Evolutionary conservation across 35 echinoderm and acorn worm genomes (phyloP).

Genomic region (Heliocidaris erythrogramma): DNA sequence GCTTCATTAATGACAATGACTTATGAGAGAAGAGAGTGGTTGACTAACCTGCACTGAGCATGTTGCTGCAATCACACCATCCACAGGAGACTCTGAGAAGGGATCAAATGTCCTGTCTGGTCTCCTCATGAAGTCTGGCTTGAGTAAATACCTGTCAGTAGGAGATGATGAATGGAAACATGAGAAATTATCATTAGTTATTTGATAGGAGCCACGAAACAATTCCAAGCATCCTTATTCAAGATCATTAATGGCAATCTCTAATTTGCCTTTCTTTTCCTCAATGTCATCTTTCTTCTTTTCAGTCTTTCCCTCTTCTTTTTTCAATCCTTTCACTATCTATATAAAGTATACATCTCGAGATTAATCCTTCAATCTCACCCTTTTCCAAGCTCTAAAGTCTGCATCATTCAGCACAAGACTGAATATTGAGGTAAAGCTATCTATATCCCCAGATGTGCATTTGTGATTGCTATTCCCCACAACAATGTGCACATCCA

Average conservation of each 20-base stretch:
- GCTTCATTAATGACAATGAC: slow-evolving; percentile 6
- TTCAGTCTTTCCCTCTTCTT: neutral
- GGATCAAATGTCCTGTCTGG: slow-evolving; percentile 98
- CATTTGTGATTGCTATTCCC: no score
- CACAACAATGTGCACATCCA: no score
- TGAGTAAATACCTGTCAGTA: slow-evolving; percentile 76
- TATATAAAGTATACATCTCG: neutral
- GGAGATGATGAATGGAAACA: neutral
- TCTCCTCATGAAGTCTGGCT: slow-evolving; percentile 98
- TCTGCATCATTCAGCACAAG: no score
- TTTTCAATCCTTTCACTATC: neutral
- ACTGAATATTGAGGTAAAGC: no score
- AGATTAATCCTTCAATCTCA: no score
- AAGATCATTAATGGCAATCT: neutral
- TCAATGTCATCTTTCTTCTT: neutral
- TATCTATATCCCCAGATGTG: no score
- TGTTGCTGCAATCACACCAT: slow-evolving; percentile 96
- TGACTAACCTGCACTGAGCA: slow-evolving; percentile 84
- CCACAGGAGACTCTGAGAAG: slow-evolving; percentile 97
- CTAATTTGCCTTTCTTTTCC: neutral
- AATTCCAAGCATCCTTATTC: neutral
- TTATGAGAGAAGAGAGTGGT: neutral
- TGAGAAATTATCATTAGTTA: neutral
- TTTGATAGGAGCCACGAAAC: neutral
- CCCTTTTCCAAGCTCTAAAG: no score